Conservation (phyloP, 2,113 vertebrate genomes). For the Aldabrachelys gigantea region DNA sequence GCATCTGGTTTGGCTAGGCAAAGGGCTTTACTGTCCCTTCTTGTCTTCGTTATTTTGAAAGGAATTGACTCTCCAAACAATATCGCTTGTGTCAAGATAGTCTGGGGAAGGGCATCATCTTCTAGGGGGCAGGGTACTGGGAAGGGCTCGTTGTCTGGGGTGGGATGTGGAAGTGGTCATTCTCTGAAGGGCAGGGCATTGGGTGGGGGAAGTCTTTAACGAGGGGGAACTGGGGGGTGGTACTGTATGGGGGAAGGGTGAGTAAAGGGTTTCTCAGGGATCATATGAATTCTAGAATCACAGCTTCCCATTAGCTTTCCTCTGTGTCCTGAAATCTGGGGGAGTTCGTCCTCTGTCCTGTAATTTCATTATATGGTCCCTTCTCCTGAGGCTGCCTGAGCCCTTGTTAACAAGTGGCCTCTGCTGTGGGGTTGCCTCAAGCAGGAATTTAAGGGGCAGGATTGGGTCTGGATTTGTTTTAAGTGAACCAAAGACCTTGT, state of each 20-base stretch:
- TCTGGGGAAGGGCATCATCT: constrained; percentile 56
- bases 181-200: constrained; percentile 52
- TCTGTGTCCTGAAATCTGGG: constrained; percentile 63
- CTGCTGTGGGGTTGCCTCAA: constrained; percentile 12
- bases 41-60: constrained; percentile 73
- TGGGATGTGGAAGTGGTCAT: constrained; percentile 22
- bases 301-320: constrained; percentile 76
- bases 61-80: constrained; percentile 79
- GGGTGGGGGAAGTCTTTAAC: constrained; percentile 32
- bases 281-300: constrained; percentile 81
- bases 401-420: background rate
- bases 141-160: constrained; percentile 15
- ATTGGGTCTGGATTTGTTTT: constrained; percentile 65
- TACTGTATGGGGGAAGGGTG: constrained; percentile 70
- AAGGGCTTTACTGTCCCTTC: constrained; percentile 67
- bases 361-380: constrained; percentile 16
- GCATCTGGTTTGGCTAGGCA: constrained; percentile 47
- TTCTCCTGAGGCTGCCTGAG: constrained; percentile 67
- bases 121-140: background rate
- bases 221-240: constrained; percentile 60
- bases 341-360: constrained; percentile 60
- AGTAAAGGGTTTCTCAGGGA: constrained; percentile 82
- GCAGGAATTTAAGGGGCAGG: constrained; percentile 48
- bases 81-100: constrained; percentile 44
- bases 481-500: constrained; percentile 71